Evolutionary conservation across 2,888 invertebrate species (phyloP).

Genomic region (Drosophila stalkeri): DNA sequence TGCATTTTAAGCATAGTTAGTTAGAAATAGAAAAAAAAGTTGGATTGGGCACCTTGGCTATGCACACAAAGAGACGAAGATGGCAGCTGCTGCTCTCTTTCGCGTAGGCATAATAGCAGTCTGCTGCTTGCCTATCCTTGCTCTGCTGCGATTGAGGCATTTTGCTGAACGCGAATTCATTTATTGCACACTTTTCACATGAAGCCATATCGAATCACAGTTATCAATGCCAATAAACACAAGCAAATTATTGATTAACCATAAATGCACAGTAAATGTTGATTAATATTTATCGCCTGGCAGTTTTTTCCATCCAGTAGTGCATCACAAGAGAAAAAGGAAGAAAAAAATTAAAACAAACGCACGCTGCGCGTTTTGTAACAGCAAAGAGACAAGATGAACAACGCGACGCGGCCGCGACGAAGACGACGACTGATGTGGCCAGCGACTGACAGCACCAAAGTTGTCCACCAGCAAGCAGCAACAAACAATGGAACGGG

Average conservation of each 20-base stretch:
- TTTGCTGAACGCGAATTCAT: slow-evolving; percentile 25
- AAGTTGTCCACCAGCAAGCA: slow-evolving; percentile 42
- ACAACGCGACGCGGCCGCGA: slow-evolving; percentile 60
- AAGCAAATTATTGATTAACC: slow-evolving; percentile 23
- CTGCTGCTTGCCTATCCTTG: slow-evolving; percentile 41
- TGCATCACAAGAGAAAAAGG: not conserved
- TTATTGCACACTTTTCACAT: slow-evolving; percentile 31
- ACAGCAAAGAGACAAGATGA: slow-evolving; percentile 46
- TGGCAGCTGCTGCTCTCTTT: slow-evolving; percentile 70
- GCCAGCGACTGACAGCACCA: slow-evolving; percentile 37
- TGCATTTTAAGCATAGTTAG: not conserved
- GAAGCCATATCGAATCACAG: slow-evolving; percentile 13
- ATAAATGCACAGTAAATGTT: slow-evolving; percentile 35
- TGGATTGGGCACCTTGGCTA: slow-evolving; percentile 75
- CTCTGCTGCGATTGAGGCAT: slow-evolving; percentile 36
- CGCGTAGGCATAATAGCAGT: slow-evolving; percentile 42
- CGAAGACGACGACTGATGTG: slow-evolving; percentile 56
- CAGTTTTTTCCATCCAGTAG: slow-evolving; percentile 2
- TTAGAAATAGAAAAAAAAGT: not conserved
- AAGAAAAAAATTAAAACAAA: slow-evolving; percentile 10
- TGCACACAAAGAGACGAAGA: slow-evolving; percentile 75
- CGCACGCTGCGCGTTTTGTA: slow-evolving; percentile 27
- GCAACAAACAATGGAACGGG: slow-evolving; percentile 36
- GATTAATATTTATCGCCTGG: slow-evolving; percentile 21
- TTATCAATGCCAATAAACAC: slow-evolving; percentile 8